Conservation (phyloP, 2,888 invertebrate genomes). For the Apantesis nais region DNA sequence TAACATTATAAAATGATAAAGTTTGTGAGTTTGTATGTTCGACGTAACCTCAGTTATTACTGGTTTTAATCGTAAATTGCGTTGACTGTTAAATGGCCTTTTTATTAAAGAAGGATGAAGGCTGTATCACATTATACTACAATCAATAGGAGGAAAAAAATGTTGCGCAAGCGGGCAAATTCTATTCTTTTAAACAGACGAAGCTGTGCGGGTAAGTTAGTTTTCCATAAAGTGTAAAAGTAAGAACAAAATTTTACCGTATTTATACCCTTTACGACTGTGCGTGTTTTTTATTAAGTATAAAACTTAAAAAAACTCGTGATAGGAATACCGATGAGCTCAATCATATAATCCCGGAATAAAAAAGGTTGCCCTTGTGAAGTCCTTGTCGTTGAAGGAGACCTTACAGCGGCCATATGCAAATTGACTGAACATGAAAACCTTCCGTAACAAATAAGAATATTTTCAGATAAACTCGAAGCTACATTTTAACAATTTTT, state of each 20-base stretch:
- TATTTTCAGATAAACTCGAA: slow-evolving; percentile 22
- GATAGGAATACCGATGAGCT: slow-evolving; percentile 65
- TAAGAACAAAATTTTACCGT: not conserved
- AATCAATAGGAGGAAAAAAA: too few species aligned
- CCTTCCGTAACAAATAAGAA: slow-evolving; percentile 30
- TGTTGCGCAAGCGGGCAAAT: too few species aligned
- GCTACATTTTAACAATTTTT: slow-evolving; percentile 28
- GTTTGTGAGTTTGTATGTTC: too few species aligned
- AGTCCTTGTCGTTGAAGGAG: slow-evolving; percentile 35
- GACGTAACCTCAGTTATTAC: too few species aligned
- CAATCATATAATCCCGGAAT: slow-evolving; percentile 66
- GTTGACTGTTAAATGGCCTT: too few species aligned
- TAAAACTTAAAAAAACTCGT: slow-evolving; percentile 58
- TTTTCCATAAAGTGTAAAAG: not conserved
- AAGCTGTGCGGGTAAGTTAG: too few species aligned
- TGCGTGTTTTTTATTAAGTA: slow-evolving; percentile 65
- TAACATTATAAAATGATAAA: too few species aligned
- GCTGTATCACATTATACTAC: too few species aligned
- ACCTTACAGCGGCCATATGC: not conserved
- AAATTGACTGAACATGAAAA: slow-evolving; percentile 56
- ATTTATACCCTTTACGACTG: not conserved
- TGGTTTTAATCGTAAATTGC: too few species aligned
- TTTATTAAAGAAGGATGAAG: too few species aligned
- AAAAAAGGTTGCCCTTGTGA: slow-evolving; percentile 60
- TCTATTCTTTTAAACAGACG: too few species aligned